A percentile compares a stretch with the other conserved stretches of the same genome.
phyloP scores from a whole-genome alignment of 2,113 vertebrate species.

The Typhlomys cinereus region DNA sequence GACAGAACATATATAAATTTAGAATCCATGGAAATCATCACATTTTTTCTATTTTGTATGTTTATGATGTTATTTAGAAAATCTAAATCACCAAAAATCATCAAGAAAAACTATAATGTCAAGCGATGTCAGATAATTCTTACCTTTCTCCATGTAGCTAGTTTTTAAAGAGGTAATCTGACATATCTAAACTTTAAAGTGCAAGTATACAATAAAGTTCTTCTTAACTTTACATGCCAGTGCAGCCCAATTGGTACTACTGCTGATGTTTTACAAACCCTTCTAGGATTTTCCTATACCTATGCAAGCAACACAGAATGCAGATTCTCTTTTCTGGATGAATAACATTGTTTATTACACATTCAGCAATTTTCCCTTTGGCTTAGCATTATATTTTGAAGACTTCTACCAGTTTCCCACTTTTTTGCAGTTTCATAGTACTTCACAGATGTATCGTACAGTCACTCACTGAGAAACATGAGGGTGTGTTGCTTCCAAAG shows the following conservation, averaged over 20 bases:
- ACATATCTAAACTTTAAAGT: slow-evolving; percentile 4
- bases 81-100: neutral
- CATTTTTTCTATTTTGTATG: slow-evolving; percentile 27
- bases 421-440: neutral
- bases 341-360: neutral
- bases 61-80: slow-evolving; percentile 4
- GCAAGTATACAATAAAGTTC: neutral
- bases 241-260: neutral
- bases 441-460: neutral
- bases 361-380: neutral
- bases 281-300: neutral
- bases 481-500: neutral
- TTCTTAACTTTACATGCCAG: neutral
- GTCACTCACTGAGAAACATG: neutral
- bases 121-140: slow-evolving; percentile 29
- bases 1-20: slow-evolving; percentile 11
- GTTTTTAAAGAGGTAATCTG: neutral
- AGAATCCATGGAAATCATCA: neutral
- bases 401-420: neutral
- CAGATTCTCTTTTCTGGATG: neutral
- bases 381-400: neutral
- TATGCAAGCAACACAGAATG: too few relatives aligned
- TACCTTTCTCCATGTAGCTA: neutral
- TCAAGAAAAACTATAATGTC: too few relatives aligned
- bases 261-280: slow-evolving; percentile 10